These are phyloP conservation scores for Actinemys pallida DNA, from an alignment of 2,113 vertebrate genomes.

Conservation along the genomic window DNA sequence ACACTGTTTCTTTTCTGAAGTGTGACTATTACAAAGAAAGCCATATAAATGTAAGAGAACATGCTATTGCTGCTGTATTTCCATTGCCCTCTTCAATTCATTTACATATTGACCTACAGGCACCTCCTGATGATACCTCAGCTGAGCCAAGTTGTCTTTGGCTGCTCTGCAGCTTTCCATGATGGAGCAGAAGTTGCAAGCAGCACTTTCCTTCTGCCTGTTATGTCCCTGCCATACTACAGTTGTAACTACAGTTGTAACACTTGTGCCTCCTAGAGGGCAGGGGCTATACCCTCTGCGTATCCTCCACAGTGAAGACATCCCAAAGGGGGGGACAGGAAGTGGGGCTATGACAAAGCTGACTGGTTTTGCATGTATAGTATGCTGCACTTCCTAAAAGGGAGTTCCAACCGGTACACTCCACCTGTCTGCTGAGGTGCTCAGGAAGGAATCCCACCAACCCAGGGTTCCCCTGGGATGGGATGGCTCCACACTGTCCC, in stretches of 20 bases:
- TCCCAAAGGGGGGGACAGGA: background rate
- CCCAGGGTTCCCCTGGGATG: background rate
- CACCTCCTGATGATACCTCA: background rate
- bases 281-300: background rate
- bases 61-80: background rate
- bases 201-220: background rate
- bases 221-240: background rate
- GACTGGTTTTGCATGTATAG: background rate
- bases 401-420: background rate
- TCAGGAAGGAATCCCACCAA: background rate
- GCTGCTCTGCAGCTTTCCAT: background rate
- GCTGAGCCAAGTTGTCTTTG: background rate
- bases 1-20: background rate
- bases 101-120: background rate
- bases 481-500: background rate
- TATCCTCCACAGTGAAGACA: background rate
- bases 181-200: background rate
- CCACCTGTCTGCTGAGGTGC: background rate
- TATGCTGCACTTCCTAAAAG: conserved; percentile 35
- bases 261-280: background rate
- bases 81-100: background rate
- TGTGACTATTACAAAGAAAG: background rate
- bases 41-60: background rate
- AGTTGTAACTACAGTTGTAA: background rate
- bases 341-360: background rate